These are phyloP conservation scores for Epinephelus coioides DNA, from an alignment of 2,797 vertebrate species.

Conservation along the genomic window DNA sequence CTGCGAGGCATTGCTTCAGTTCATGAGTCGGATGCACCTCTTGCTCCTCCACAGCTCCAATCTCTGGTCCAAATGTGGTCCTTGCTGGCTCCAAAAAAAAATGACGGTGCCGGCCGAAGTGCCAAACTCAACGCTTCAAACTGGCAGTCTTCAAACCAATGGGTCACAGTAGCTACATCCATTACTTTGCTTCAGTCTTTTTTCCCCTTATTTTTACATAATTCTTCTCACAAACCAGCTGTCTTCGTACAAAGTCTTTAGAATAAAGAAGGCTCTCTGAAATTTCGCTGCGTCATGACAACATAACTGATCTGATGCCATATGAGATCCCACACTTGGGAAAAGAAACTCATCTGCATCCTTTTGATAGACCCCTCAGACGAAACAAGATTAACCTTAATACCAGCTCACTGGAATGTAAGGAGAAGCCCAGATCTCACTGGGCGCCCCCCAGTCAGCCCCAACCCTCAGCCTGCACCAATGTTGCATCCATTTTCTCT, in stretches of 20 bases:
- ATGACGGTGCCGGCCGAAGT: fast-evolving
- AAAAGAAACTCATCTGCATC: conserved; percentile 33
- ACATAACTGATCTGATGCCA: conserved; percentile 21
- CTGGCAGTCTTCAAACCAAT: too few relatives aligned
- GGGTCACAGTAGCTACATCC: too few relatives aligned
- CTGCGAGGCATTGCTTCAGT: too few relatives aligned
- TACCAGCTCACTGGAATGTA: conserved; percentile 31
- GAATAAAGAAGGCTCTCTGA: conserved; percentile 2
- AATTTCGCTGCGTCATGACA: conserved; percentile 13
- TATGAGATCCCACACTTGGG: conserved; percentile 38
- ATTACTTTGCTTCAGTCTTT: too few relatives aligned
- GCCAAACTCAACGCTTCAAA: too few relatives aligned
- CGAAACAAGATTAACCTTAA: conserved; percentile 49
- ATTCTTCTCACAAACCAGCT: conserved; percentile 7
- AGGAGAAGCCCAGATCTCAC: conserved; percentile 21
- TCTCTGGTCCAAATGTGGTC: too few relatives aligned
- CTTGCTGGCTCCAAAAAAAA: too few relatives aligned
- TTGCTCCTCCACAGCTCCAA: too few relatives aligned
- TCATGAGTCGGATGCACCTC: too few relatives aligned
- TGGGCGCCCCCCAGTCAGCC: conserved; percentile 14
- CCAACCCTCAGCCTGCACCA: conserved; percentile 41
- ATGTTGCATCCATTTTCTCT: conserved; percentile 74
- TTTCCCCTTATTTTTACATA: neutral
- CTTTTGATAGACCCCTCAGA: conserved; percentile 28
- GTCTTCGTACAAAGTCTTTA: neutral